Evolutionary conservation across 2,888 invertebrate species (phyloP).

Genomic region (Ormyrus labotus): DNA sequence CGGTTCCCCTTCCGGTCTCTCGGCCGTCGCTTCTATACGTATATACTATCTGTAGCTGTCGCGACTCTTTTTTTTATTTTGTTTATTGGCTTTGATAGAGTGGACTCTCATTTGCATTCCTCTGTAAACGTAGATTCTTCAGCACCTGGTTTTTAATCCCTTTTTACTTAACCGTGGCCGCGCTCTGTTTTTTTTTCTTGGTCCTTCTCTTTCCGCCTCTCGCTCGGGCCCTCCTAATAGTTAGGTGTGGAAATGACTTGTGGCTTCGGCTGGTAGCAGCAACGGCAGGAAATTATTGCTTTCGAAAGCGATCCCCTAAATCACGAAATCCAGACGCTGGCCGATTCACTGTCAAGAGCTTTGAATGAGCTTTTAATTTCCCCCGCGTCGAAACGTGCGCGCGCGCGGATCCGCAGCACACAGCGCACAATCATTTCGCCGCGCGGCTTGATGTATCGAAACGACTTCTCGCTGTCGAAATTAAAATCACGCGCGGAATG

Average conservation of each 20-base stretch:
- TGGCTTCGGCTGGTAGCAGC: slow-evolving; percentile 68
- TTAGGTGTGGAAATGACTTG: slow-evolving; percentile 75
- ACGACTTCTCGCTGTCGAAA: slow-evolving; percentile 27
- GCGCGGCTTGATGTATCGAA: neutral
- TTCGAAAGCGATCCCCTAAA: slow-evolving; percentile 69
- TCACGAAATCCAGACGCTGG: slow-evolving; percentile 63
- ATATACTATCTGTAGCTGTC: no score
- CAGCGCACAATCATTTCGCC: neutral
- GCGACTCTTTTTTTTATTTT: no score
- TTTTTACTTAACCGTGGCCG: slow-evolving; percentile 38
- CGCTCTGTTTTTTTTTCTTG: slow-evolving; percentile 7
- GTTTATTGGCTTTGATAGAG: neutral
- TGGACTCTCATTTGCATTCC: slow-evolving; percentile 2
- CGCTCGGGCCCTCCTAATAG: slow-evolving; percentile 64
- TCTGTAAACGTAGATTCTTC: neutral
- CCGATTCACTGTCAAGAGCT: slow-evolving; percentile 56
- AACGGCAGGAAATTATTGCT: slow-evolving; percentile 70
- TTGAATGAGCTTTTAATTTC: slow-evolving; percentile 63
- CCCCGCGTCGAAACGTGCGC: slow-evolving; percentile 14
- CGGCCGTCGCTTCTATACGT: no score
- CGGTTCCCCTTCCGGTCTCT: no score
- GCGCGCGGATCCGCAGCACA: neutral
- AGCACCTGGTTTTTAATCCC: slow-evolving; percentile 3
- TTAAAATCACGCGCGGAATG: slow-evolving; percentile 33
- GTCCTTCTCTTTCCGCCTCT: neutral